These are phyloP conservation scores for Hypothenemus hampei DNA, from an alignment of 1,140 invertebrate species.

Conservation along the genomic window DNA sequence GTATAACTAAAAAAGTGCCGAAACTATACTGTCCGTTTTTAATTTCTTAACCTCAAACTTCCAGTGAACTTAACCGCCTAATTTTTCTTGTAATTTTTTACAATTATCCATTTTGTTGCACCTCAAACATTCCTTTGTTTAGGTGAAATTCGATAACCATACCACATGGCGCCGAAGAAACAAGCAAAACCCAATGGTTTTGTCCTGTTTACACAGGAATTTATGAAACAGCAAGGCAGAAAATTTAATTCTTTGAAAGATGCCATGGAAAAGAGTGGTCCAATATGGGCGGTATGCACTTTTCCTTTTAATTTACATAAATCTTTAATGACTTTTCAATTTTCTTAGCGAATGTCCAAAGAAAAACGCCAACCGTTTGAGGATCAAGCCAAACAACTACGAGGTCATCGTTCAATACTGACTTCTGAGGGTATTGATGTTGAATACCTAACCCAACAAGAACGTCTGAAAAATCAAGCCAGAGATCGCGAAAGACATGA, in stretches of 20 bases:
- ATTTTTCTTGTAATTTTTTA: too few species aligned
- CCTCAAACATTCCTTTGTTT: too few species aligned
- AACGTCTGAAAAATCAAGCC: constrained; percentile 15
- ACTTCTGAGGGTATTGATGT: constrained; percentile 30
- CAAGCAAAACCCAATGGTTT: constrained; percentile 30
- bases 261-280: constrained; percentile 21
- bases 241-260: constrained; percentile 21
- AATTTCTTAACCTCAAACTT: too few species aligned
- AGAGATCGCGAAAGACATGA: constrained; percentile 11
- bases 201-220: constrained; percentile 27
- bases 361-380: constrained; percentile 32
- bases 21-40: too few species aligned
- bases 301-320: constrained; percentile 3
- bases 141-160: too few species aligned
- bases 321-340: constrained; percentile 1
- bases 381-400: constrained; percentile 11
- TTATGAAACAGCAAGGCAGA: constrained; percentile 20
- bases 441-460: constrained; percentile 18
- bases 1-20: too few species aligned
- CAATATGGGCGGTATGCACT: constrained; percentile 29
- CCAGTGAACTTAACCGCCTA: too few species aligned
- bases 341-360: constrained; percentile 27
- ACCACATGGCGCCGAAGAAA: constrained; percentile 32
- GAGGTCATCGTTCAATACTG: constrained; percentile 13
- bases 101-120: too few species aligned